A percentile compares a stretch with the other conserved stretches of the same genome.
phyloP scores from a whole-genome alignment of 1,140 invertebrate genomes.

The Pseudomyrmex pallidus region DNA sequence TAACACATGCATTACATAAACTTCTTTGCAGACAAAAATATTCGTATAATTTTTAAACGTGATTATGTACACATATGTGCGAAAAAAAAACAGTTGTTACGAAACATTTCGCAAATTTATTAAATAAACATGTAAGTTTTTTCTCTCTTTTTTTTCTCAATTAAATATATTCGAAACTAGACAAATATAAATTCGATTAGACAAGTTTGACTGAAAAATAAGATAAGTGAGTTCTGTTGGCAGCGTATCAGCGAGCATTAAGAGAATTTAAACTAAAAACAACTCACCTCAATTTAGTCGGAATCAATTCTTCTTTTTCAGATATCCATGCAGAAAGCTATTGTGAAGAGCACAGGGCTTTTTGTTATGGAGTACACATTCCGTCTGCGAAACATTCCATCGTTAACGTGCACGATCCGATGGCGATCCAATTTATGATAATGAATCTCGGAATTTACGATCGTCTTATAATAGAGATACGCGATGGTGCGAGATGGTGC shows the following conservation, averaged over 20 bases:
- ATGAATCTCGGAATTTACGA: slow-evolving; percentile 80
- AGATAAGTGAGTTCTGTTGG: neutral
- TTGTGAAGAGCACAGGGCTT: slow-evolving; percentile 56
- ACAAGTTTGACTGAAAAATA: too few relatives aligned
- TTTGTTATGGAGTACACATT: slow-evolving; percentile 62
- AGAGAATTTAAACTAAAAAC: neutral
- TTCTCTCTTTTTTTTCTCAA: too few relatives aligned
- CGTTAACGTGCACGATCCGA: slow-evolving; percentile 75
- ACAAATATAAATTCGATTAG: too few relatives aligned
- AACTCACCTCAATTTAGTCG: neutral
- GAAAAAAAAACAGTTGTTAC: too few relatives aligned
- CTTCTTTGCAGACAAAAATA: too few relatives aligned
- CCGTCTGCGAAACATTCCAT: slow-evolving; percentile 70
- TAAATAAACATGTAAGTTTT: too few relatives aligned
- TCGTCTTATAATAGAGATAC: slow-evolving; percentile 81
- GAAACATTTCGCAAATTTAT: too few relatives aligned
- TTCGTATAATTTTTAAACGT: too few relatives aligned
- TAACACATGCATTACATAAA: too few relatives aligned
- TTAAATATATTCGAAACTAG: too few relatives aligned
- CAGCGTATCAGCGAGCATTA: slow-evolving; percentile 25
- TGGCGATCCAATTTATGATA: slow-evolving; percentile 82
- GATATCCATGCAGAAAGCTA: slow-evolving; percentile 13
- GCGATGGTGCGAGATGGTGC: slow-evolving; percentile 66
- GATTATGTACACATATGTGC: too few relatives aligned
- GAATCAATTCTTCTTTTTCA: slow-evolving; percentile 50